Conservation (phyloP, 2,113 vertebrate genomes). For the Cyanoramphus novaezelandiae region DNA sequence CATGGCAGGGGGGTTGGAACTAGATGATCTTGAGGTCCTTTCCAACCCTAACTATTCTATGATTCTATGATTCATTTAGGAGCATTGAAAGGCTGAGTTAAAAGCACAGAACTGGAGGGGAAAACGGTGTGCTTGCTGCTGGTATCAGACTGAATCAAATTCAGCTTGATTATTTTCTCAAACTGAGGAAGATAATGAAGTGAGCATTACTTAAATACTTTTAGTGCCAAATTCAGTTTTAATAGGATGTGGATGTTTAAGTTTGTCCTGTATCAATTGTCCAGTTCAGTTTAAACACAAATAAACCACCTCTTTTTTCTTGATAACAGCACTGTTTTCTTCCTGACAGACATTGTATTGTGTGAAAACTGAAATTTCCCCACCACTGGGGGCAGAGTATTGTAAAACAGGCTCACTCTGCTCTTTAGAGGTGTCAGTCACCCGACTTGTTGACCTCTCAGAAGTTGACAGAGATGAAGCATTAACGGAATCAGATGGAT, state of each 20-base stretch:
- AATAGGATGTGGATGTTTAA: neutral
- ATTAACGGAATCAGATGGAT: constrained; percentile 80
- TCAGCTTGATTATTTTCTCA: neutral
- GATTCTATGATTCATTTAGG: neutral
- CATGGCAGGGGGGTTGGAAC: too few species aligned
- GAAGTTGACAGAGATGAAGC: constrained; percentile 87
- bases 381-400: constrained; percentile 79
- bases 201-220: neutral
- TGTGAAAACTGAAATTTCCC: constrained; percentile 85
- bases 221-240: too few species aligned
- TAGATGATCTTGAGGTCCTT: too few species aligned
- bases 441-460: constrained; percentile 82
- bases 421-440: constrained; percentile 88
- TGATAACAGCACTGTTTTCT: neutral
- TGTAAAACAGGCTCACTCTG: constrained; percentile 91
- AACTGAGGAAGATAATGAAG: neutral
- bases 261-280: neutral
- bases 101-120: neutral
- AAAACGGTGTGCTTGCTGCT: neutral
- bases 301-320: neutral
- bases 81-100: neutral
- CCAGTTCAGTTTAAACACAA: neutral
- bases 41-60: too few species aligned
- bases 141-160: neutral
- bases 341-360: constrained; percentile 87